A percentile compares a stretch with the other conserved stretches of the same genome.
phyloP scores from a whole-genome alignment of 1,140 invertebrate species.

The Magallana angulata region DNA sequence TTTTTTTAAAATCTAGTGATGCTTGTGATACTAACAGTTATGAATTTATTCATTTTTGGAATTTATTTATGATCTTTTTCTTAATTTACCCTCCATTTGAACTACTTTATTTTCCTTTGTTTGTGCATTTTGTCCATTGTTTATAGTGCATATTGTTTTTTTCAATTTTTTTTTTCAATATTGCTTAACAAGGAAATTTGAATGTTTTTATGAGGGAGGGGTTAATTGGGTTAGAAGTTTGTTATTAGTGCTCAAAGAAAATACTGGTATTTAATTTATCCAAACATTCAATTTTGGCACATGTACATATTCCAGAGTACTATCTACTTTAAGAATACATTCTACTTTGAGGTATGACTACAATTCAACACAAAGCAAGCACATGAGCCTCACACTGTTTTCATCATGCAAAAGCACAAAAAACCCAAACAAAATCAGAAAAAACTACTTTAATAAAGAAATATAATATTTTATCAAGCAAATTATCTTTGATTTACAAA shows the following conservation, averaged over 20 bases:
- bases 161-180: too few species aligned
- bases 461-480: too few species aligned
- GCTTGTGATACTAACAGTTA: neutral
- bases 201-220: neutral
- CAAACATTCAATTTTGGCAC: neutral
- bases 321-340: neutral
- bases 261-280: too few species aligned
- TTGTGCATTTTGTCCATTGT: conserved; percentile 6
- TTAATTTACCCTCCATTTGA: neutral
- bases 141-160: neutral
- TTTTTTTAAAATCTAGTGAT: too few species aligned
- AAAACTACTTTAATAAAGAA: too few species aligned
- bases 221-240: neutral
- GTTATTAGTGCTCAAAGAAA: neutral
- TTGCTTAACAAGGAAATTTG: neutral
- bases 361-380: neutral
- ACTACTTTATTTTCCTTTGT: neutral
- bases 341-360: neutral
- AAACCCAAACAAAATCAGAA: too few species aligned
- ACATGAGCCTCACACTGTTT: neutral
- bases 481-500: too few species aligned
- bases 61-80: neutral
- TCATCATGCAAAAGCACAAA: neutral
- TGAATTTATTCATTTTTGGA: neutral
- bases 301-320: conserved; percentile 25